Percentiles rank a stretch among this genome's conserved stretches.
These are phyloP conservation scores for Noctua pronuba DNA, from an alignment of 2,888 invertebrate species.

Conservation along the genomic window DNA sequence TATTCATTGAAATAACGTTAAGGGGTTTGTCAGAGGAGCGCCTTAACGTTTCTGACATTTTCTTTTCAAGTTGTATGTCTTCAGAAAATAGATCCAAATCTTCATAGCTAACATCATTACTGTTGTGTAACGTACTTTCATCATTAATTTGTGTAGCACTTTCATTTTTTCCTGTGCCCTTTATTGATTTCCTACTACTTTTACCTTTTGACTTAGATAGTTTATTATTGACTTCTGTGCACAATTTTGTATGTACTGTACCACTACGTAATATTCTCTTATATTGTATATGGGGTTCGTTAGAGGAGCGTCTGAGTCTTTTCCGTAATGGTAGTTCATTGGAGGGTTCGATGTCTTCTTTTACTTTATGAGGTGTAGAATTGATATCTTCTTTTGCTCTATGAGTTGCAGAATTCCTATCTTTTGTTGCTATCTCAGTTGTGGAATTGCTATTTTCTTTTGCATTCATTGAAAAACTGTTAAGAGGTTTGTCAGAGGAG, in stretches of 20 bases:
- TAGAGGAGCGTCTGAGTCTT: conserved; percentile 67
- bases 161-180: background rate
- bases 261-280: conserved; percentile 77
- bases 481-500: conserved; percentile 4
- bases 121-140: background rate
- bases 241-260: conserved; percentile 28
- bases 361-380: background rate
- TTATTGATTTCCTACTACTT: conserved; percentile 18
- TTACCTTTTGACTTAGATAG: conserved; percentile 2
- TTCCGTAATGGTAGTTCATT: conserved; percentile 55
- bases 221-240: conserved; percentile 39
- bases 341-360: conserved; percentile 13
- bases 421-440: conserved; percentile 3
- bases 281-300: conserved; percentile 56
- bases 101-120: conserved; percentile 64
- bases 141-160: conserved; percentile 1
- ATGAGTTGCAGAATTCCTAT: background rate
- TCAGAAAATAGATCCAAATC: conserved; percentile 73
- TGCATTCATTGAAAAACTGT: background rate
- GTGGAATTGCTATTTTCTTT: conserved; percentile 2
- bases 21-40: background rate
- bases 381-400: conserved; percentile 12
- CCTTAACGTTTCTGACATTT: background rate
- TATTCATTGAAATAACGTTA: background rate
- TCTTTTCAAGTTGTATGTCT: conserved; percentile 31